Evolutionary conservation across 2,797 vertebrate genomes (phyloP).

Genomic region (Danio kyathit): DNA sequence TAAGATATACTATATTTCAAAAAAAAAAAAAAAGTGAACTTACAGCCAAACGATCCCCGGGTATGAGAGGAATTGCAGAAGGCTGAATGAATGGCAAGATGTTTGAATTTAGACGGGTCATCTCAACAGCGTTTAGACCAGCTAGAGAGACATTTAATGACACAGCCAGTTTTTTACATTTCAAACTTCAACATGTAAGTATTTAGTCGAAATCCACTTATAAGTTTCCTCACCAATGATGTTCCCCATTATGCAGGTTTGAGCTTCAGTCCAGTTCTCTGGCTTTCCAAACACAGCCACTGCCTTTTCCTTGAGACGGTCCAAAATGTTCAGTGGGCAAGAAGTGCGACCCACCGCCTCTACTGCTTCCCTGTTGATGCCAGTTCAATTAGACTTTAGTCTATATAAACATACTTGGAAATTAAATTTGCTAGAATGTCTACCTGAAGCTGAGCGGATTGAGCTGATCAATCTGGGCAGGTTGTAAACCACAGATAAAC

Average conservation of each 20-base stretch:
- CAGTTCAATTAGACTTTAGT: neutral
- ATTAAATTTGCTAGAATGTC: slow-evolving; percentile 34
- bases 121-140: slow-evolving; percentile 65
- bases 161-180: neutral
- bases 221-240: slow-evolving; percentile 68
- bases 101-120: slow-evolving; percentile 62
- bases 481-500: slow-evolving; percentile 78
- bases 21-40: slow-evolving; percentile 59
- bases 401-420: neutral
- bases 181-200: neutral
- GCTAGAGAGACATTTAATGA: slow-evolving; percentile 62
- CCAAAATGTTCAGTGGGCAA: slow-evolving; percentile 58
- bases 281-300: slow-evolving; percentile 65
- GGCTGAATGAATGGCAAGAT: slow-evolving; percentile 68
- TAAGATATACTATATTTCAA: neutral
- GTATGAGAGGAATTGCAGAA: slow-evolving; percentile 67
- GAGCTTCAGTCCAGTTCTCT: slow-evolving; percentile 67
- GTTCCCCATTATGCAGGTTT: slow-evolving; percentile 67
- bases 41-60: slow-evolving; percentile 65
- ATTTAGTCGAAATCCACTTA: neutral
- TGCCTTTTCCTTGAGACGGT: slow-evolving; percentile 65
- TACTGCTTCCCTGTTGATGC: slow-evolving; percentile 72
- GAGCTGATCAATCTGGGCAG: slow-evolving; percentile 66
- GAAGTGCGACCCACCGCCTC: slow-evolving; percentile 61
- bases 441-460: slow-evolving; percentile 69